Evolutionary conservation across 1,140 invertebrate genomes (phyloP).

Genomic region (Microplitis demolitor): DNA sequence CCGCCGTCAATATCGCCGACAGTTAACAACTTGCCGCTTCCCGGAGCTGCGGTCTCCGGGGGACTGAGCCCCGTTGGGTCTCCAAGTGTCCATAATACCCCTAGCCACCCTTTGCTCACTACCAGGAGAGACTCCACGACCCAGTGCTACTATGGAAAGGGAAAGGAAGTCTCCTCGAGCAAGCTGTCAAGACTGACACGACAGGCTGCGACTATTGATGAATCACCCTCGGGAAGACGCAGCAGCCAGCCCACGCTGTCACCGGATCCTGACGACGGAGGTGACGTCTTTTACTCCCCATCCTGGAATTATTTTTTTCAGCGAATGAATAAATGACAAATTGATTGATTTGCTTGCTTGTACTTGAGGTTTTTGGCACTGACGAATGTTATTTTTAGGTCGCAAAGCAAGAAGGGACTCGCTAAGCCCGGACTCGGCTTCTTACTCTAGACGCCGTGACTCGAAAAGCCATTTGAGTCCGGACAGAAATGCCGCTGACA

Average conservation of each 20-base stretch:
- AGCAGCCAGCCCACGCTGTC: slow-evolving; percentile 82
- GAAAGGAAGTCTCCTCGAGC: slow-evolving; percentile 66
- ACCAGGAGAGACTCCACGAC: slow-evolving; percentile 82
- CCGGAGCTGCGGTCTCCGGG: slow-evolving; percentile 54
- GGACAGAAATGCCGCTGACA: slow-evolving; percentile 70
- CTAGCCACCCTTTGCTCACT: slow-evolving; percentile 67
- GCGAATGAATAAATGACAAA: background rate
- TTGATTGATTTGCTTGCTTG: background rate
- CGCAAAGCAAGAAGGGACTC: slow-evolving; percentile 81
- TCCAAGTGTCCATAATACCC: slow-evolving; percentile 63
- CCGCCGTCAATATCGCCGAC: slow-evolving; percentile 76
- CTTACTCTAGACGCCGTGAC: slow-evolving; percentile 69
- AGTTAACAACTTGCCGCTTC: slow-evolving; percentile 51
- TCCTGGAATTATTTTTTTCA: too few species aligned
- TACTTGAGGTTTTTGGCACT: too few species aligned
- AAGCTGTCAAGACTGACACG: slow-evolving; percentile 77
- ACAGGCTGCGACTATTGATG: slow-evolving; percentile 87
- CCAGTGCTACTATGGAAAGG: slow-evolving; percentile 61
- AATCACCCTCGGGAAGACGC: slow-evolving; percentile 73
- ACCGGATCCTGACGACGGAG: slow-evolving; percentile 69
- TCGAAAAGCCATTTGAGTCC: slow-evolving; percentile 80
- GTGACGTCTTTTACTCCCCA: slow-evolving; percentile 31
- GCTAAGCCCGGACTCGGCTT: slow-evolving; percentile 85
- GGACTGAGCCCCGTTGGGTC: slow-evolving; percentile 56
- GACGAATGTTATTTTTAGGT: slow-evolving; percentile 55